These are phyloP conservation scores for Cisticola juncidis DNA, from an alignment of 2,113 vertebrate genomes.

Conservation along the genomic window DNA sequence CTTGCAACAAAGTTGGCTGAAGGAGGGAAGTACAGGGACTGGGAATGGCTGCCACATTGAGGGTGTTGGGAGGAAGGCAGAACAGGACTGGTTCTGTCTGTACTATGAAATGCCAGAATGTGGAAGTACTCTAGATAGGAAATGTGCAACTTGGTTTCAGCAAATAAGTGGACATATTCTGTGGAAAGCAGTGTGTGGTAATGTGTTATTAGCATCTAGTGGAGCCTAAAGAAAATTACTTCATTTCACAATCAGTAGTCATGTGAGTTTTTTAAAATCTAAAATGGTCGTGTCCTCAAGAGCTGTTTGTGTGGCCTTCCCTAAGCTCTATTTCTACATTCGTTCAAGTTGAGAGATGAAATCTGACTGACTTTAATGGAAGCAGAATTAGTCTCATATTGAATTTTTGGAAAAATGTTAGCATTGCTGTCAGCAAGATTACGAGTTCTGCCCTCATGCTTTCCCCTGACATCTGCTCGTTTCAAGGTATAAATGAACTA, in stretches of 20 bases:
- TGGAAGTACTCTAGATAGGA: background rate
- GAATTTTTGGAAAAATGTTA: slow-evolving; percentile 34
- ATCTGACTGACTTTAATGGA: slow-evolving; percentile 24
- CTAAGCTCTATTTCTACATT: background rate
- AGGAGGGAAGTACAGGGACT: background rate
- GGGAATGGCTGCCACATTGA: background rate
- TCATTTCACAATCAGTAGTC: background rate
- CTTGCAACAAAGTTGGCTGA: background rate
- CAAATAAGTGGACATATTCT: background rate
- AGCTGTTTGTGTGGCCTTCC: background rate
- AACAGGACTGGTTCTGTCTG: background rate
- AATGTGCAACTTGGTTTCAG: background rate
- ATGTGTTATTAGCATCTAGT: background rate
- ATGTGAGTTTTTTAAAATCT: background rate
- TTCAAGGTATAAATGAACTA: slow-evolving; percentile 48
- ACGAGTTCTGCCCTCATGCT: slow-evolving; percentile 19
- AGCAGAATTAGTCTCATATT: slow-evolving; percentile 36
- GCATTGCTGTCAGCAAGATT: slow-evolving; percentile 26
- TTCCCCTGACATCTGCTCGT: slow-evolving; percentile 10
- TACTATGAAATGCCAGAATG: background rate
- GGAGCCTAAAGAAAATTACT: background rate
- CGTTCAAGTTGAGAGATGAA: slow-evolving; percentile 5
- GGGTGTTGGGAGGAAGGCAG: background rate
- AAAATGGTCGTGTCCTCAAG: background rate
- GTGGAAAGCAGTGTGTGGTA: background rate